Percentiles rank a stretch among this genome's conserved stretches.
phyloP scores from a whole-genome alignment of 2,113 vertebrate genomes.

The Echinops telfairi region DNA sequence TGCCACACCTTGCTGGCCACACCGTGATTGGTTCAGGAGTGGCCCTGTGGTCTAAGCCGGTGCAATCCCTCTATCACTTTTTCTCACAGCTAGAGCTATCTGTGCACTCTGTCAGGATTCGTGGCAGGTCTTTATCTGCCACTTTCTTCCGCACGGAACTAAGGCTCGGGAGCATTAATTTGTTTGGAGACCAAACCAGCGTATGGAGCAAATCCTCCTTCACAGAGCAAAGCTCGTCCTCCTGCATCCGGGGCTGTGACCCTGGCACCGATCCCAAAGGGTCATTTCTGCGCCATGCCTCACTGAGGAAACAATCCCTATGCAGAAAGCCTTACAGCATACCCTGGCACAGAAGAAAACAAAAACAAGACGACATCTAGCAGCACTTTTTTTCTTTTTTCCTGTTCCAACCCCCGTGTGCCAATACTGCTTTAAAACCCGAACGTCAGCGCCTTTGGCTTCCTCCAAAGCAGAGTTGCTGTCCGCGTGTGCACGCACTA shows the following conservation, averaged over 20 bases:
- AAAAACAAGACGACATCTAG: conserved; percentile 32
- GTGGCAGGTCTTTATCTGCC: too few species aligned
- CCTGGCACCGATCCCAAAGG: conserved; percentile 31
- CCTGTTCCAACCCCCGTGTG: background rate
- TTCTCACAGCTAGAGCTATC: background rate
- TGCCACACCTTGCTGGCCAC: background rate
- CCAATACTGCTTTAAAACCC: background rate
- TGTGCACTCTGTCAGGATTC: background rate
- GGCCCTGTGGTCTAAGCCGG: background rate
- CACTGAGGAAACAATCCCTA: conserved; percentile 66
- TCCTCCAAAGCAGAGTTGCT: background rate
- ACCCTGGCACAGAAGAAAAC: conserved; percentile 15
- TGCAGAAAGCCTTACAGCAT: conserved; percentile 65
- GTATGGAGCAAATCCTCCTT: background rate
- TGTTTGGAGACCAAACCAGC: background rate
- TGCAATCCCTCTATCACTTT: conserved; percentile 31
- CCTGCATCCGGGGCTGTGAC: accelerated
- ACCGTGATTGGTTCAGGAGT: background rate
- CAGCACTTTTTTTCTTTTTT: conserved; percentile 32
- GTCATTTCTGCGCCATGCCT: conserved; percentile 67
- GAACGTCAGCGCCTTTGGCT: background rate
- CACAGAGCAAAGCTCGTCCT: background rate
- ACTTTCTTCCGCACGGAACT: conserved; percentile 4
- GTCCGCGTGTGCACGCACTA: accelerated
- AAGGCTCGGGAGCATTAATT: background rate